Evolutionary conservation across 2,797 vertebrate species (phyloP).

Genomic region (Manis crassicaudata): DNA sequence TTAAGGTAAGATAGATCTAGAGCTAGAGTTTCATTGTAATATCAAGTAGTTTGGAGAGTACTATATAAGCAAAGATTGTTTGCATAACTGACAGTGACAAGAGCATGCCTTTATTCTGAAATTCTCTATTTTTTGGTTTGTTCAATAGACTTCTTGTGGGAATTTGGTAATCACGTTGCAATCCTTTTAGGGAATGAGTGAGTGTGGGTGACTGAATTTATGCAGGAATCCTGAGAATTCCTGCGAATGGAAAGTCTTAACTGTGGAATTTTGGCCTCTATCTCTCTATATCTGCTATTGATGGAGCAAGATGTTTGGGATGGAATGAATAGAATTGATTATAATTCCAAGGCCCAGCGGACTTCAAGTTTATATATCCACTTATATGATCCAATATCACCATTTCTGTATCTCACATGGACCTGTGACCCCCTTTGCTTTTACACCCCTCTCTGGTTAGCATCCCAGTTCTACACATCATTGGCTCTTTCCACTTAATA

Average conservation of each 20-base stretch:
- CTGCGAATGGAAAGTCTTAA: conserved; percentile 44
- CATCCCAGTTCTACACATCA: neutral
- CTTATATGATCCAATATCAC: neutral
- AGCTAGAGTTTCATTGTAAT: conserved; percentile 81
- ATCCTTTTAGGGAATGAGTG: conserved; percentile 67
- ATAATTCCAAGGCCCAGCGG: neutral
- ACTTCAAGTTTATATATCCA: neutral
- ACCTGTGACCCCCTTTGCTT: neutral
- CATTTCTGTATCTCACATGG: neutral
- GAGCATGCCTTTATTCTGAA: conserved; percentile 79
- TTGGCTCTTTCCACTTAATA: neutral
- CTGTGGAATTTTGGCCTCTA: neutral
- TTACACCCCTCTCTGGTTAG: neutral
- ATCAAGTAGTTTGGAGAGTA: conserved; percentile 83
- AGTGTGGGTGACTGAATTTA: conserved; percentile 75
- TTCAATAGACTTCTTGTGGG: conserved; percentile 73
- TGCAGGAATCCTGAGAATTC: conserved; percentile 74
- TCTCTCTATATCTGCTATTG: neutral
- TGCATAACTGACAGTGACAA: conserved; percentile 79
- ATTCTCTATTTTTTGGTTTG: conserved; percentile 77
- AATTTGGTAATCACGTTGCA: conserved; percentile 72
- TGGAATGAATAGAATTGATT: neutral
- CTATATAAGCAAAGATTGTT: conserved; percentile 81
- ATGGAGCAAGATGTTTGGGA: neutral
- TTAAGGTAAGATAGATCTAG: conserved; percentile 36